Evolutionary conservation across 2,113 vertebrate species (phyloP).

Genomic region (Coturnix japonica): DNA sequence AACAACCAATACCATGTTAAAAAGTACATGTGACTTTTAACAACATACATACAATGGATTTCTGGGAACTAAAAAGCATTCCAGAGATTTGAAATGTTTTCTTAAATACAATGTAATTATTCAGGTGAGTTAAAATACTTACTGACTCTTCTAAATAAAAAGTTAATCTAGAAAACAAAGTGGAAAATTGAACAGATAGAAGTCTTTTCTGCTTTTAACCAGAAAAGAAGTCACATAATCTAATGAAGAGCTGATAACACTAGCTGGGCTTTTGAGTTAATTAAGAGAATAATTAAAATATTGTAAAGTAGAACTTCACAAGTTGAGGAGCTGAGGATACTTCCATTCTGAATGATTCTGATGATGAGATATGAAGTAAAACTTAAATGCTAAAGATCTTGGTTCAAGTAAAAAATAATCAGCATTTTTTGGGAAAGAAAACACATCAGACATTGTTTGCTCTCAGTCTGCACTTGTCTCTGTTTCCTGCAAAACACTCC

Average conservation of each 20-base stretch:
- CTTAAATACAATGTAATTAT: neutral
- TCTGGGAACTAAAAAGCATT: neutral
- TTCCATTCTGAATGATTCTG: too few relatives aligned
- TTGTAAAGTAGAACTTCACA: neutral
- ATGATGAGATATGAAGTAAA: neutral
- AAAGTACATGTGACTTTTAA: neutral
- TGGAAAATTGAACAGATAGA: neutral
- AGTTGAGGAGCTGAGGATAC: neutral
- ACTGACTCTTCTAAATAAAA: conserved; percentile 2
- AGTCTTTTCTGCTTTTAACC: neutral
- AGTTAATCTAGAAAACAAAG: neutral
- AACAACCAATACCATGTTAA: neutral
- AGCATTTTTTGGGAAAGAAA: neutral
- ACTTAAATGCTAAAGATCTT: neutral
- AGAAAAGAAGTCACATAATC: neutral
- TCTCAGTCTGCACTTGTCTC: neutral
- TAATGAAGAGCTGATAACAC: neutral
- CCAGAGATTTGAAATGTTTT: neutral
- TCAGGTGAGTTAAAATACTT: neutral
- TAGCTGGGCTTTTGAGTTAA: neutral
- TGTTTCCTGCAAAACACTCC: neutral
- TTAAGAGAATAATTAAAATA: neutral
- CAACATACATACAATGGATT: neutral
- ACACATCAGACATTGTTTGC: neutral
- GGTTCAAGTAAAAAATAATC: neutral